Evolutionary conservation across 2,888 invertebrate genomes (phyloP).

Genomic region (Pollenia labialis): DNA sequence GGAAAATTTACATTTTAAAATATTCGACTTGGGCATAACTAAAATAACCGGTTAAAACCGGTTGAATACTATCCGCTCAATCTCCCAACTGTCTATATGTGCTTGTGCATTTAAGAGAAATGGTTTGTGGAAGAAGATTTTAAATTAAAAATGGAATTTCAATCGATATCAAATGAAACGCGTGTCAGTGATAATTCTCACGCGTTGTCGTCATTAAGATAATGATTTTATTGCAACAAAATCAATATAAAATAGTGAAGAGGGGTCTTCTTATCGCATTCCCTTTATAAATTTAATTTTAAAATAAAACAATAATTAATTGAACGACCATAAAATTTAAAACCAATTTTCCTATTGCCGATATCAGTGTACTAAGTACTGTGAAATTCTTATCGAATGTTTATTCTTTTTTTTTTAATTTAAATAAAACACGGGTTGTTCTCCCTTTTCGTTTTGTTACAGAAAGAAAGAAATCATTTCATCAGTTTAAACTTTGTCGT

Average conservation of each 20-base stretch:
- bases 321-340: constrained; percentile 47
- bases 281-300: neutral
- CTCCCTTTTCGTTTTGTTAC: neutral
- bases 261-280: constrained; percentile 42
- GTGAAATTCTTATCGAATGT: constrained; percentile 49
- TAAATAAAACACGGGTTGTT: constrained; percentile 47
- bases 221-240: constrained; percentile 14
- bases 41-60: too few species aligned
- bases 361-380: constrained; percentile 6
- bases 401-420: constrained; percentile 56
- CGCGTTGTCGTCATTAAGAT: constrained; percentile 49
- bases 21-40: too few species aligned
- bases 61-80: too few species aligned
- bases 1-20: too few species aligned
- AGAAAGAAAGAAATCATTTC: constrained; percentile 53
- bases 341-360: constrained; percentile 25
- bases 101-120: neutral
- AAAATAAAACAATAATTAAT: constrained; percentile 52
- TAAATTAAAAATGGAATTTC: neutral
- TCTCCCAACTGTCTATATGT: too few species aligned
- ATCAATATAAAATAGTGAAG: neutral
- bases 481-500: constrained; percentile 54
- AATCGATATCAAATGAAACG: constrained; percentile 31
- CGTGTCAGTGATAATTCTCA: constrained; percentile 54
- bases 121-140: constrained; percentile 7